These are phyloP conservation scores for Pangasius macronema DNA, from an alignment of 2,797 vertebrate genomes.

Conservation along the genomic window DNA sequence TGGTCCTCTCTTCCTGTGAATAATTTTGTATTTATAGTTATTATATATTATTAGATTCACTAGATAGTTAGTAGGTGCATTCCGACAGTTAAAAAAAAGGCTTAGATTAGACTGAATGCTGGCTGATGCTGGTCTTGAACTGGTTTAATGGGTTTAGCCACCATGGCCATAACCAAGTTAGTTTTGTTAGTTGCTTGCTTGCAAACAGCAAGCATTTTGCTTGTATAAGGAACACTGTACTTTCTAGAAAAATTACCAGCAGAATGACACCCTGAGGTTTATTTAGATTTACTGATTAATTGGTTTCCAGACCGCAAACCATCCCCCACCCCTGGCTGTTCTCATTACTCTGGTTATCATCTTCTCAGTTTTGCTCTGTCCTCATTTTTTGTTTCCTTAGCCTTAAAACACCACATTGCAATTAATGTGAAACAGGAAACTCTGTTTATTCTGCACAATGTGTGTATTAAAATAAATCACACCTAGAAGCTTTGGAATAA, in stretches of 20 bases:
- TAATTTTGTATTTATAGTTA: not conserved
- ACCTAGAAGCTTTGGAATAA: conserved; percentile 24
- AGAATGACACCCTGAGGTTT: not conserved
- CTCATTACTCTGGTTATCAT: not conserved
- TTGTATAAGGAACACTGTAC: not conserved
- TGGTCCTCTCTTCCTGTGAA: not conserved
- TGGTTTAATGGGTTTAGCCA: not conserved
- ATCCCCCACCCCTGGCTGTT: not conserved
- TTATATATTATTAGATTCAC: not conserved
- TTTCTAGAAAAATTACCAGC: not conserved
- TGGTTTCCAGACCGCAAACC: not conserved
- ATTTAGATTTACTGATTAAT: not conserved
- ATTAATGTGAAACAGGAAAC: not conserved
- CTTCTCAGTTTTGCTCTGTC: not conserved
- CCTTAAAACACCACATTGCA: not conserved
- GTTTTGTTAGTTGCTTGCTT: not conserved
- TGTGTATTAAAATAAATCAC: conserved; percentile 16
- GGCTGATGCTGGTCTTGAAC: not conserved
- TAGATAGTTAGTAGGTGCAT: not conserved
- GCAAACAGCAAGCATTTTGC: not conserved
- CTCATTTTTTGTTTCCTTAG: not conserved
- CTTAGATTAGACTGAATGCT: conserved; percentile 2
- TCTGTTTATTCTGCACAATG: conserved; percentile 27
- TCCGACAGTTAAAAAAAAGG: not conserved
- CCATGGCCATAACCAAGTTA: not conserved